Conservation (phyloP, 2,888 invertebrate species). For the Folsomia candida region DNA sequence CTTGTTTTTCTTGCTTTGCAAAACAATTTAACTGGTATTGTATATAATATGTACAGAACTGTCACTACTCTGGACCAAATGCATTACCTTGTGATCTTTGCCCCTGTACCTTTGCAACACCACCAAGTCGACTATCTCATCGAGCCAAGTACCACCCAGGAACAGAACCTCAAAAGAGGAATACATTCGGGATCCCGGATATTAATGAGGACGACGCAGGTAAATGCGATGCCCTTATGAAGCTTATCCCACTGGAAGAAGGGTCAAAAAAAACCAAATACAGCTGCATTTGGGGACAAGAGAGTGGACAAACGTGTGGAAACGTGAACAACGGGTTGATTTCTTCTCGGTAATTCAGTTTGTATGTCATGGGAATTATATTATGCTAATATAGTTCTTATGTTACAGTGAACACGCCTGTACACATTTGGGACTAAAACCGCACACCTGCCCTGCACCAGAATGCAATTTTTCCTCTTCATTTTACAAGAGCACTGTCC, state of each 20-base stretch:
- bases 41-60: too few relatives aligned
- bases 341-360: not conserved
- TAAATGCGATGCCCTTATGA: not conserved
- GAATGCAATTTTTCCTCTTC: too few relatives aligned
- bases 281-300: not conserved
- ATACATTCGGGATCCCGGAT: too few relatives aligned
- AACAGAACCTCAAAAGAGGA: too few relatives aligned
- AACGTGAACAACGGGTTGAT: not conserved
- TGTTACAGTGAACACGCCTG: not conserved
- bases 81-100: not conserved
- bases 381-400: not conserved
- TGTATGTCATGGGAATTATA: not conserved
- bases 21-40: too few relatives aligned
- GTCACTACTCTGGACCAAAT: too few relatives aligned
- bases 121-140: too few relatives aligned
- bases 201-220: too few relatives aligned
- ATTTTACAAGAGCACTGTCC: not conserved
- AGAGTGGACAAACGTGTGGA: not conserved
- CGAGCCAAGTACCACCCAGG: too few relatives aligned
- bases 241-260: not conserved
- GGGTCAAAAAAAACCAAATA: not conserved
- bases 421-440: not conserved
- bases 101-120: not conserved
- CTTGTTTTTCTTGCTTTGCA: too few relatives aligned
- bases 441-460: not conserved